Evolutionary conservation across 2,113 vertebrate species (phyloP), one percentile per base, ranked within the genome.

Genomic region (Mohoua ochrocephala): DNA sequence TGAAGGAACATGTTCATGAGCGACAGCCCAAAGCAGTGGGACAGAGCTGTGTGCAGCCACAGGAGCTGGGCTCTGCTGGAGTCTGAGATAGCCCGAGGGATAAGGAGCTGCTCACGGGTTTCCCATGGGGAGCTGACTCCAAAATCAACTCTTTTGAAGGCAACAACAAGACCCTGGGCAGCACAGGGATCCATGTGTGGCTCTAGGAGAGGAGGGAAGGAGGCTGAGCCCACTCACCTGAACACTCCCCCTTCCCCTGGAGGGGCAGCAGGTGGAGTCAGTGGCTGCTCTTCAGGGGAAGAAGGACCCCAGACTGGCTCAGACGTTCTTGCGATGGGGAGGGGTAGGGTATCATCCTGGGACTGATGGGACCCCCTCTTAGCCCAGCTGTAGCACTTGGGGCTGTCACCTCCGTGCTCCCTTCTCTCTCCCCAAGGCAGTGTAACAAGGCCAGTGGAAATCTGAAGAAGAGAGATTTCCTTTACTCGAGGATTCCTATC

Each of bases 381-480:
- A 1, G 13, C 50, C n/a, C 79, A 45, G 53, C 52, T 77, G 49
- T 3, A 3, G 45, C 22, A 30, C 35, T 53, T 35, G 28, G 63
- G 56, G 37, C 45, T 74, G 65, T 37, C 88, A 41, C 56, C 74
- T 42, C 73, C 37, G 2, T 1, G 10, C 22, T 67, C 60, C 78
- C 74, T 27, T 6, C 56, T 50, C 16, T 84, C 8, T 50, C 35
- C 64, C 31, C 18, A 22, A 0, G 30, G 28, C 83, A 90, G 35
- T 0, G 0, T 44, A 75, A 47, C 0, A 0, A 90, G 50, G 44
- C 39, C 63, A 52, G 61, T 2, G 1, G 45, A 65, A 92, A 80
- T 14, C 41, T 74, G 68, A 65, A 87, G 49, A 20, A 53, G 35
- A 49, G 64, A 87, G 33, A n/a, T 70, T 89, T 42, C 70, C 73